Evolutionary conservation across 2,113 vertebrate genomes (phyloP).

Genomic region (Odontophorus gujanensis): DNA sequence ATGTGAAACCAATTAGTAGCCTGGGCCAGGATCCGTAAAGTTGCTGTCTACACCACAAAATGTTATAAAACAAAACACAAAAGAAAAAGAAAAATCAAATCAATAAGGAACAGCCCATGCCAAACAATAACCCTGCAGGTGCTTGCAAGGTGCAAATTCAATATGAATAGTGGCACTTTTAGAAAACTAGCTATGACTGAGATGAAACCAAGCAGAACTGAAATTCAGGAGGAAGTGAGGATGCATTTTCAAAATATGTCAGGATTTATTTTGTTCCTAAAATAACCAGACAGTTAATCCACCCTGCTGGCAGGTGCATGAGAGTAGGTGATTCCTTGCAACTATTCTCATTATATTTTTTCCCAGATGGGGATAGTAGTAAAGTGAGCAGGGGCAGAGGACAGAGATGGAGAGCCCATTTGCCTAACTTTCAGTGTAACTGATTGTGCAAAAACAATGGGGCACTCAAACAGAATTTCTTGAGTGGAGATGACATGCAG

Average conservation of each 20-base stretch:
- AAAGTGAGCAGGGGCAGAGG: neutral
- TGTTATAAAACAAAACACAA: slow-evolving; percentile 51
- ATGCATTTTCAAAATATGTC: slow-evolving; percentile 64
- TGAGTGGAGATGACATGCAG: slow-evolving; percentile 4
- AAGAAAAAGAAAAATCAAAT: slow-evolving; percentile 17
- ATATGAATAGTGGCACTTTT: slow-evolving; percentile 45
- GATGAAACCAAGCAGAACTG: slow-evolving; percentile 45
- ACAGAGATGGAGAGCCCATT: neutral
- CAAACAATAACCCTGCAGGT: slow-evolving; percentile 61
- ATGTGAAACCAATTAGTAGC: slow-evolving; percentile 55
- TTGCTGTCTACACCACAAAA: slow-evolving; percentile 34
- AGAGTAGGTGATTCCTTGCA: slow-evolving; percentile 56
- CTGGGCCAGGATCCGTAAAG: neutral
- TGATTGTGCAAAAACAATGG: neutral
- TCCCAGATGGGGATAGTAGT: slow-evolving; percentile 37
- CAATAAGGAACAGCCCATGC: slow-evolving; percentile 28
- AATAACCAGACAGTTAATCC: slow-evolving; percentile 66
- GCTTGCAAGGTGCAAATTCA: slow-evolving; percentile 62
- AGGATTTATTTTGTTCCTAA: slow-evolving; percentile 61
- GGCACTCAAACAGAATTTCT: slow-evolving; percentile 8
- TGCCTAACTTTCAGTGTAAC: neutral
- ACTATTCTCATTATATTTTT: slow-evolving; percentile 55
- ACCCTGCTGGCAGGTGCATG: slow-evolving; percentile 54
- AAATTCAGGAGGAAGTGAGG: slow-evolving; percentile 47
- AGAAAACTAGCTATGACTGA: slow-evolving; percentile 35